Evolutionary conservation across 2,888 invertebrate genomes (phyloP).

Genomic region (Acleris cristana): DNA sequence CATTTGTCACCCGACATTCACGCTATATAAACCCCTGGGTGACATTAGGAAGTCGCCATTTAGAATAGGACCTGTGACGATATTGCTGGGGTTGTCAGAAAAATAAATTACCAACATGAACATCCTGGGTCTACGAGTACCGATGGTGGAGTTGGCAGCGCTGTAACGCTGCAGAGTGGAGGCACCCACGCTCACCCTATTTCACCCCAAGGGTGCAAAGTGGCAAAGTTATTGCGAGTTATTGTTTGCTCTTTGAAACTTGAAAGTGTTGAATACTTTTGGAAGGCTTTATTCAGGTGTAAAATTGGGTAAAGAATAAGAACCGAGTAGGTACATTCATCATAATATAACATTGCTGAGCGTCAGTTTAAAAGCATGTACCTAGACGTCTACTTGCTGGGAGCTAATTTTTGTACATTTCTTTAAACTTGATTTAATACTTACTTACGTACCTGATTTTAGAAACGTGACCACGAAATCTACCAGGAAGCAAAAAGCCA

Average conservation of each 20-base stretch:
- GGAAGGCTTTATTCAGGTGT: too few relatives aligned
- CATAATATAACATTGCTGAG: too few relatives aligned
- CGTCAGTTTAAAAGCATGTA: too few relatives aligned
- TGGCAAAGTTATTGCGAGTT: slow-evolving; percentile 23
- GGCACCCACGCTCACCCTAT: slow-evolving; percentile 45
- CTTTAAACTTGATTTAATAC: too few relatives aligned
- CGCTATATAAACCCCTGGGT: slow-evolving; percentile 11
- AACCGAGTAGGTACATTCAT: too few relatives aligned
- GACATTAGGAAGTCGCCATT: slow-evolving; percentile 17
- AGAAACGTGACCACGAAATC: too few relatives aligned
- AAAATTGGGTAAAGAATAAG: too few relatives aligned
- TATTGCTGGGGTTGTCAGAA: slow-evolving; percentile 7
- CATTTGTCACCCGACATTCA: slow-evolving; percentile 26
- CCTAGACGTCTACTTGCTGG: too few relatives aligned
- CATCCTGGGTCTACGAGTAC: slow-evolving; percentile 46
- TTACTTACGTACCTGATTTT: too few relatives aligned
- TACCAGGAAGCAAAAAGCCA: too few relatives aligned
- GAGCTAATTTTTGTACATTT: too few relatives aligned
- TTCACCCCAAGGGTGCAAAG: not conserved
- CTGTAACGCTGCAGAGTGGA: slow-evolving; percentile 46
- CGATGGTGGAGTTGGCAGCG: slow-evolving; percentile 47
- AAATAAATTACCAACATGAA: slow-evolving; percentile 48
- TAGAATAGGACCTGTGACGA: slow-evolving; percentile 6
- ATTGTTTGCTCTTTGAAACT: slow-evolving; percentile 10
- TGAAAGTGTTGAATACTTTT: too few relatives aligned